Percentiles rank a stretch among this genome's conserved stretches.
phyloP scores from a whole-genome alignment of 2,888 invertebrate species.

The Xanthia icteritia region DNA sequence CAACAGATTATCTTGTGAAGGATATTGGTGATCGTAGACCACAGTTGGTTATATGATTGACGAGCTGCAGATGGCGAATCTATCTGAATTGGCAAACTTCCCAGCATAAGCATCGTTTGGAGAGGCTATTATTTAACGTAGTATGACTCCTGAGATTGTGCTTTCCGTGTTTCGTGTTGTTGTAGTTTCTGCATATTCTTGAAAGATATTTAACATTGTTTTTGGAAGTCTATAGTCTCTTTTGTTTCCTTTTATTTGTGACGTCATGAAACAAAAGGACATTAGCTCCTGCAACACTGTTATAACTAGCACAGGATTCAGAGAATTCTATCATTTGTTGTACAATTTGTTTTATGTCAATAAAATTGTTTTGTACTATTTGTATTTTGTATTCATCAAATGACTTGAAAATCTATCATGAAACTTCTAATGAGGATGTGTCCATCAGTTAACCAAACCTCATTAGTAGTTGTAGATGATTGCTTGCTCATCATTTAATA shows the following conservation, averaged over 20 bases:
- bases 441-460: not conserved
- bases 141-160: slow-evolving; percentile 19
- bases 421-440: slow-evolving; percentile 1
- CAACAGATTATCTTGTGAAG: not conserved
- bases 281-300: not conserved
- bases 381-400: not conserved
- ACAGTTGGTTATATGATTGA: slow-evolving; percentile 27
- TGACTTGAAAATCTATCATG: not conserved
- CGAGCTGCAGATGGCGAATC: slow-evolving; percentile 38
- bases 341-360: not conserved
- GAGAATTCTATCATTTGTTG: not conserved
- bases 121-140: slow-evolving; percentile 31
- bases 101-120: slow-evolving; percentile 22
- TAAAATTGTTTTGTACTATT: not conserved
- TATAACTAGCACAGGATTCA: not conserved
- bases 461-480: slow-evolving; percentile 15
- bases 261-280: no score
- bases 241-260: no score
- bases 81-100: slow-evolving; percentile 47
- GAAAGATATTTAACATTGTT: not conserved
- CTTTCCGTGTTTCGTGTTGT: not conserved
- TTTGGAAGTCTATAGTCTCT: no score
- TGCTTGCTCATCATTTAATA: slow-evolving; percentile 18
- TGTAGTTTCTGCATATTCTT: not conserved
- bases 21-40: slow-evolving; percentile 27